A percentile compares a stretch with the other conserved stretches of the same genome.
phyloP scores from a whole-genome alignment of 1,140 invertebrate genomes.

The Pseudomyrmex dendroicus region DNA sequence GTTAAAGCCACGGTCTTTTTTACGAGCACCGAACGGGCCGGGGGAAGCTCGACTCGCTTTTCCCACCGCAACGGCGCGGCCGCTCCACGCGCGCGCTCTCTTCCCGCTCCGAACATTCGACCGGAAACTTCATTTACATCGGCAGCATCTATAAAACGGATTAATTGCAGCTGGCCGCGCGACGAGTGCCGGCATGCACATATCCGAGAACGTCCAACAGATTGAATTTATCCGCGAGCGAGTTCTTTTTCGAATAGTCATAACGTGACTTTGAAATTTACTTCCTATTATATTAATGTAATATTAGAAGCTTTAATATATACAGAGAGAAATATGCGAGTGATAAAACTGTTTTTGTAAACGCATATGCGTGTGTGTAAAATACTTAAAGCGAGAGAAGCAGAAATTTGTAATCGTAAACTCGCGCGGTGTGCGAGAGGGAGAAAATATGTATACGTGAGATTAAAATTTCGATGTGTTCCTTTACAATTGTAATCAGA shows the following conservation, averaged over 20 bases:
- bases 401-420: too few species aligned
- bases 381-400: too few species aligned
- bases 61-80: neutral
- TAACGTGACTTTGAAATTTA: neutral
- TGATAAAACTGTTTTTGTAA: too few species aligned
- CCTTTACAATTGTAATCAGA: too few species aligned
- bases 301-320: neutral
- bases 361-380: too few species aligned
- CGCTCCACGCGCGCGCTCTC: neutral
- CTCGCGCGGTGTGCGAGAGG: neutral
- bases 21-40: constrained; percentile 64
- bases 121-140: constrained; percentile 72
- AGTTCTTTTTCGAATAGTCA: neutral
- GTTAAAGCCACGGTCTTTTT: constrained; percentile 67
- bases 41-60: constrained; percentile 3
- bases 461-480: neutral
- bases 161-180: constrained; percentile 69
- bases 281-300: neutral
- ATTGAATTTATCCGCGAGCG: constrained; percentile 65
- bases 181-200: constrained; percentile 57
- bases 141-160: constrained; percentile 73
- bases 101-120: constrained; percentile 53
- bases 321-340: too few species aligned
- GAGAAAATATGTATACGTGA: neutral
- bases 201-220: constrained; percentile 46